Evolutionary conservation across 2,888 invertebrate species (phyloP).

Genomic region (Acanthosepion pharaonis): DNA sequence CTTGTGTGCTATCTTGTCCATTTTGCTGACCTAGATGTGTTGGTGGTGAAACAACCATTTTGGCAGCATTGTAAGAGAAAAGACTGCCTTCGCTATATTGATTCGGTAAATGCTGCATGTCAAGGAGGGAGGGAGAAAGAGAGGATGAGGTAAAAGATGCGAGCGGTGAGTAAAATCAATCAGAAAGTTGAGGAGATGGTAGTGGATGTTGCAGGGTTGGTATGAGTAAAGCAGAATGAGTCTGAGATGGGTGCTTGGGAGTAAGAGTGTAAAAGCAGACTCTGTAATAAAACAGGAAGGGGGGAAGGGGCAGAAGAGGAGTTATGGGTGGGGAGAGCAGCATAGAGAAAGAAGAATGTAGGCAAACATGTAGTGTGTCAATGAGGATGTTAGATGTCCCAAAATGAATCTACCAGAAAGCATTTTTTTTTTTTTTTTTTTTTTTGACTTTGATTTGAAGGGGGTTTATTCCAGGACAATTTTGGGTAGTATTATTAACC

Average conservation of each 20-base stretch:
- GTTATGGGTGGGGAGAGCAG: background rate
- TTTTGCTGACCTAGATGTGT: no score
- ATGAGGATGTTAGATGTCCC: background rate
- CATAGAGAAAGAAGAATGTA: background rate
- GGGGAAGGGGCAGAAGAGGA: background rate
- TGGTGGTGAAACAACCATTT: background rate
- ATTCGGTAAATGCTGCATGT: slow-evolving; percentile 1
- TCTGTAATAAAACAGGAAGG: background rate
- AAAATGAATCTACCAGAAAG: background rate
- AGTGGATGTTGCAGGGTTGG: background rate
- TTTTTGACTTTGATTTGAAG: background rate
- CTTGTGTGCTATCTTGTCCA: no score
- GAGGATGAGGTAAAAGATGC: background rate
- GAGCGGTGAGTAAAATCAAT: background rate
- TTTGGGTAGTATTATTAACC: background rate
- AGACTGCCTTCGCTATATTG: background rate
- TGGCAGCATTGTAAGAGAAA: background rate
- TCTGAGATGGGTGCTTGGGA: background rate
- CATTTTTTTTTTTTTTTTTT: background rate
- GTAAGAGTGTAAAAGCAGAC: background rate
- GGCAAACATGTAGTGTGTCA: background rate
- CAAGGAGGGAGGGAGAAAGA: background rate
- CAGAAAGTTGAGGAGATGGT: background rate
- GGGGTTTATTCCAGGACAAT: background rate
- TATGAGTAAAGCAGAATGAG: background rate